phyloP scores from a whole-genome alignment of 2,113 vertebrate species.

The Phalacrocorax aristotelis region DNA sequence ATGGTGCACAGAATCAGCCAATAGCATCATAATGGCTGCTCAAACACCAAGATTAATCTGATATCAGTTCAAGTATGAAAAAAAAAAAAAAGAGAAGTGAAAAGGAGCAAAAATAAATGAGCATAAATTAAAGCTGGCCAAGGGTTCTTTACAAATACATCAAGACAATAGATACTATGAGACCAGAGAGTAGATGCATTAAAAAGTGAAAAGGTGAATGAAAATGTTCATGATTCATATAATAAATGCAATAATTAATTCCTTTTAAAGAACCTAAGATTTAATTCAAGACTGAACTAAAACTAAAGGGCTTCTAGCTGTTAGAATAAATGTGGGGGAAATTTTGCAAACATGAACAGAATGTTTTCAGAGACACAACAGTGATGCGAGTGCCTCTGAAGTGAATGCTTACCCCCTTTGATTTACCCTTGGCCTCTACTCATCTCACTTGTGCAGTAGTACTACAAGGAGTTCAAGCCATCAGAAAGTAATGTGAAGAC shows the following conservation, averaged over 20 bases:
- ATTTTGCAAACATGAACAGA: neutral
- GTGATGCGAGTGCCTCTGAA: neutral
- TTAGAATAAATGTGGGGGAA: neutral
- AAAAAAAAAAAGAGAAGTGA: neutral
- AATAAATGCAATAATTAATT: neutral
- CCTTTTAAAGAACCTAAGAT: neutral
- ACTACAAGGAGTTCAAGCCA: neutral
- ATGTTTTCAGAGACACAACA: neutral
- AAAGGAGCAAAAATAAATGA: neutral
- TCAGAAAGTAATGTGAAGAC: neutral
- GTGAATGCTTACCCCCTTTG: neutral
- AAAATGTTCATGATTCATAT: neutral
- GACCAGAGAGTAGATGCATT: neutral
- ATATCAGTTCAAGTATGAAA: neutral
- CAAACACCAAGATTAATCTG: neutral
- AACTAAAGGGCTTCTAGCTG: neutral
- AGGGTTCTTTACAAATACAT: neutral
- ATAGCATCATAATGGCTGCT: neutral
- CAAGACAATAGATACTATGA: neutral
- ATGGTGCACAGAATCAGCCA: neutral
- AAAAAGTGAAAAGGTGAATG: neutral
- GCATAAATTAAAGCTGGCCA: neutral
- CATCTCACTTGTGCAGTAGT: neutral
- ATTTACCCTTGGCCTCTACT: neutral
- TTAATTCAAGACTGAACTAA: neutral